Conservation (phyloP, 2,113 vertebrate genomes). For the Pungitius pungitius region DNA sequence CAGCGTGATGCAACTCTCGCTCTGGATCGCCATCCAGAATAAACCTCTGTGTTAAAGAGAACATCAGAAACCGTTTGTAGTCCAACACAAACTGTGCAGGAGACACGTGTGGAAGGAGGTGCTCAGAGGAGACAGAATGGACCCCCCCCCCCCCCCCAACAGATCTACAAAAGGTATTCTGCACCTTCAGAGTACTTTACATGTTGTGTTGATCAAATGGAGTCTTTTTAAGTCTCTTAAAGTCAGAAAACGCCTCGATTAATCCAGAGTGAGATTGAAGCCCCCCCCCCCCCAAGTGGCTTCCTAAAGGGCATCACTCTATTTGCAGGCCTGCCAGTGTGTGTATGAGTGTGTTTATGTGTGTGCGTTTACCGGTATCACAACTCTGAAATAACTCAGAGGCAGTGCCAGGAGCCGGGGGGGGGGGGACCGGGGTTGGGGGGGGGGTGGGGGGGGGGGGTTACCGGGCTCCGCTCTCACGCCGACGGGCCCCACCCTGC, state of each 20-base stretch:
- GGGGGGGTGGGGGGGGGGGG: conserved; percentile 21
- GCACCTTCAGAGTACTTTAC: too few species aligned
- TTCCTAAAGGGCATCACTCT: conserved; percentile 64
- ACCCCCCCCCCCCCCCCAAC: too few species aligned
- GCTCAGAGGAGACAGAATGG: too few species aligned
- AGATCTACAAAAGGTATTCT: too few species aligned
- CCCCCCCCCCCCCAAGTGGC: background rate
- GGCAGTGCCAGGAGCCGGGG: conserved; percentile 42
- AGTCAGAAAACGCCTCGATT: background rate
- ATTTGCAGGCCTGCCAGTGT: conserved; percentile 50
- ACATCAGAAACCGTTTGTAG: too few species aligned
- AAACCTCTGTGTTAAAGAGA: background rate
- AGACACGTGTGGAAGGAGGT: too few species aligned
- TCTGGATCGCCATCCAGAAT: conserved; percentile 8
- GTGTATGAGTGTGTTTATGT: conserved; percentile 11
- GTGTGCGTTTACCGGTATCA: conserved; percentile 57
- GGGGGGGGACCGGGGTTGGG: background rate
- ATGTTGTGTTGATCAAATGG: too few species aligned
- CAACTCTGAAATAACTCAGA: conserved; percentile 66
- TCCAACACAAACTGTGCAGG: too few species aligned
- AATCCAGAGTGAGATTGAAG: background rate
- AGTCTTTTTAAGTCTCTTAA: too few species aligned
- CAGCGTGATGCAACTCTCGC: conserved; percentile 46
- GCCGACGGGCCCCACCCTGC: conserved; percentile 40
- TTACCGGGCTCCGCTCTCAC: conserved; percentile 49